Conservation (phyloP, 2,797 vertebrate genomes). For the Spinibarbus caldwelli region DNA sequence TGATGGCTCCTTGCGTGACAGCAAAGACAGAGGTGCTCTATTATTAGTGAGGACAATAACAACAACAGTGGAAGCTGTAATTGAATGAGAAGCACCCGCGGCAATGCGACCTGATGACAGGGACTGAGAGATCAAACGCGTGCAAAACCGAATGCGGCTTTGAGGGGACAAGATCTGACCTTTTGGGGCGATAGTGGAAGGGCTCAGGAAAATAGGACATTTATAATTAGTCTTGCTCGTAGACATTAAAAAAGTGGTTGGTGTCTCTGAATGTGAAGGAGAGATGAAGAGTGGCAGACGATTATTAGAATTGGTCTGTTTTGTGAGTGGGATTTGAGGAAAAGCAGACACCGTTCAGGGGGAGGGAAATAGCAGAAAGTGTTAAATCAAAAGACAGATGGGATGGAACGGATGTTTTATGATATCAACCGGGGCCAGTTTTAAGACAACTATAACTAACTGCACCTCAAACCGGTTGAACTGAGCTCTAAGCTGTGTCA, state of each 20-base stretch:
- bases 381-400: conserved; percentile 25
- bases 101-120: conserved; percentile 51
- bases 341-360: background rate
- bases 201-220: conserved; percentile 34
- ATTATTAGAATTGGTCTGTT: background rate
- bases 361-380: background rate
- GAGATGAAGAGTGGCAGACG: background rate
- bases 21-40: conserved; percentile 65
- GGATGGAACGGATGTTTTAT: conserved; percentile 13
- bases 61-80: conserved; percentile 68
- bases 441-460: conserved; percentile 21
- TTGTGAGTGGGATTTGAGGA: background rate
- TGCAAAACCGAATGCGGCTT: conserved; percentile 27
- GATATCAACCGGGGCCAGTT: background rate
- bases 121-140: conserved; percentile 45
- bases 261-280: background rate
- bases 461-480: background rate
- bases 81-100: conserved; percentile 71
- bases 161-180: conserved; percentile 27
- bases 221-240: conserved; percentile 51
- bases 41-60: conserved; percentile 74
- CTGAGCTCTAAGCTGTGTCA: background rate
- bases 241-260: conserved; percentile 10
- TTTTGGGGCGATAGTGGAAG: conserved; percentile 1
- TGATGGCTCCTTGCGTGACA: conserved; percentile 71